phyloP scores from a whole-genome alignment of 2,113 vertebrate genomes.

The Siniperca knerii region DNA sequence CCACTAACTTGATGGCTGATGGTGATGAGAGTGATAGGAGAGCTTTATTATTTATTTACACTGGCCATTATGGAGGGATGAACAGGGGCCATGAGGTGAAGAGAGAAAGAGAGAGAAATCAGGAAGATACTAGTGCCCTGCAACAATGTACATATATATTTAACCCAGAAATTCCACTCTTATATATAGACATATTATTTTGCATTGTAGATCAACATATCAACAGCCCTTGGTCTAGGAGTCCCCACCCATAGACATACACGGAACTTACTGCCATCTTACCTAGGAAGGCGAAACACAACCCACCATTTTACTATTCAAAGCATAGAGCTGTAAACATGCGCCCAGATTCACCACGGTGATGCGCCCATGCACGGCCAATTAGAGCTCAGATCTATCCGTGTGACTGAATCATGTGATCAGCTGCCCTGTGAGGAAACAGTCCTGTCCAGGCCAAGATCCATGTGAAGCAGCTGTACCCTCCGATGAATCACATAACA shows the following conservation, averaged over 20 bases:
- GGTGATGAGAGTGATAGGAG: constrained; percentile 25
- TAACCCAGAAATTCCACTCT: constrained; percentile 21
- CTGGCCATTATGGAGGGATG: constrained; percentile 29
- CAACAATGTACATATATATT: constrained; percentile 25
- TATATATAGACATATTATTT: constrained; percentile 45
- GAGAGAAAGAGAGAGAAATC: constrained; percentile 10
- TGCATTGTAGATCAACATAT: constrained; percentile 49
- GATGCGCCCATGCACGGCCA: constrained; percentile 60
- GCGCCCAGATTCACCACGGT: constrained; percentile 59
- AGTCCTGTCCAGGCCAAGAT: constrained; percentile 74
- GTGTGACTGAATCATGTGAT: constrained; percentile 81
- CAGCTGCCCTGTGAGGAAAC: constrained; percentile 73
- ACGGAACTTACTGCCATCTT: constrained; percentile 43
- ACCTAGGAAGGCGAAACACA: constrained; percentile 40
- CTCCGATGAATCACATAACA: constrained; percentile 74
- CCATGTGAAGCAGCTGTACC: constrained; percentile 76
- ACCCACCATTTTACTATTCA: constrained; percentile 57
- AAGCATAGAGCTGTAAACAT: constrained; percentile 45
- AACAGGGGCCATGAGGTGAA: not conserved
- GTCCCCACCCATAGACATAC: constrained; percentile 54
- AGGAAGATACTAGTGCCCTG: not conserved
- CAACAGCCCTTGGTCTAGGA: constrained; percentile 45
- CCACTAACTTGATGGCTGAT: constrained; percentile 33
- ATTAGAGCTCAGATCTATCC: constrained; percentile 73
- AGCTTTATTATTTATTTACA: constrained; percentile 62